These are phyloP conservation scores for Cynocephalus volans DNA, from an alignment of 2,113 vertebrate genomes.

Conservation along the genomic window DNA sequence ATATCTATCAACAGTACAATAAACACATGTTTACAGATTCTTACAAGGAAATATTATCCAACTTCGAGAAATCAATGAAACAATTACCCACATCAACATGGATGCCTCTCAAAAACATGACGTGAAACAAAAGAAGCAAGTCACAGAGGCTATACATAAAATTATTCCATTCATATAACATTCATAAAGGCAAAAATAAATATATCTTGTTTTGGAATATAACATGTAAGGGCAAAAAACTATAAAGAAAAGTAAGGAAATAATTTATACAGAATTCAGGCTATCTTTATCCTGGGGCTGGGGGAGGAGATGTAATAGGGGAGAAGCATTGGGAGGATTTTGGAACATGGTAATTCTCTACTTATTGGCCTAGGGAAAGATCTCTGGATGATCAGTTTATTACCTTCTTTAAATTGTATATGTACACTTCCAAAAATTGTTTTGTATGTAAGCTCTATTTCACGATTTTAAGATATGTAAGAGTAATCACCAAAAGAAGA, in stretches of 20 bases:
- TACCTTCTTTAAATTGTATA: neutral
- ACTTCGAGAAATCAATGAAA: neutral
- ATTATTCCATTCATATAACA: neutral
- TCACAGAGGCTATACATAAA: neutral
- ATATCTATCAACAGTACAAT: neutral
- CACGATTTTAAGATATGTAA: neutral
- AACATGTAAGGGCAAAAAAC: neutral
- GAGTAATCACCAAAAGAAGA: neutral
- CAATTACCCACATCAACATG: neutral
- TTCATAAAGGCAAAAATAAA: constrained; percentile 49
- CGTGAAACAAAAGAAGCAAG: constrained; percentile 6
- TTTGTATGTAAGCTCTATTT: neutral
- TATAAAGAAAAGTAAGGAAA: neutral
- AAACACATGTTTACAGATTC: constrained; percentile 29
- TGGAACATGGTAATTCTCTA: neutral
- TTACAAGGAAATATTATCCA: neutral
- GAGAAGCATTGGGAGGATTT: neutral
- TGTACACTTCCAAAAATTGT: neutral
- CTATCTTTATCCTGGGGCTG: neutral
- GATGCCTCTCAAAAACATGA: neutral
- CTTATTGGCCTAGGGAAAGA: neutral
- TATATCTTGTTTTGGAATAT: neutral
- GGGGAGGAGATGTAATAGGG: neutral
- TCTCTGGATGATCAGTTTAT: neutral
- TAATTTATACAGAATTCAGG: neutral